A percentile compares a stretch with the other conserved stretches of the same genome.
phyloP scores from a whole-genome alignment of 2,113 vertebrate species.

The Odobenus rosmarus region DNA sequence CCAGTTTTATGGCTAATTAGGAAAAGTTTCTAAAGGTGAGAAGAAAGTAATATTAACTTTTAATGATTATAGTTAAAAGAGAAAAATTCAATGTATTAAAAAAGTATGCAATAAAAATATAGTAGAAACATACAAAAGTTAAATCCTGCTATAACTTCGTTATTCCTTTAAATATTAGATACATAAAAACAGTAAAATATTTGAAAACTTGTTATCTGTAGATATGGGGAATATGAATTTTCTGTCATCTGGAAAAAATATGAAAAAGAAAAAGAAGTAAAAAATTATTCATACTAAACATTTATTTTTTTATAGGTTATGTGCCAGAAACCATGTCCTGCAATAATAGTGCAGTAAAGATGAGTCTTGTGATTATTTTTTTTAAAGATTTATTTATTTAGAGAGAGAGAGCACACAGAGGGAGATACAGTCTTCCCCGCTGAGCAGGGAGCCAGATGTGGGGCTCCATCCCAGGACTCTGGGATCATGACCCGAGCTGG shows the following conservation, averaged over 20 bases:
- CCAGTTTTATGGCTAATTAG: constrained; percentile 46
- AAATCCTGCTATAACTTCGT: not conserved
- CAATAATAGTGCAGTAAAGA: not conserved
- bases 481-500: too few species aligned
- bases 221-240: not conserved
- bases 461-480: too few species aligned
- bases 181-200: not conserved
- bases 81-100: not conserved
- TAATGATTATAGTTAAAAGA: constrained; percentile 12
- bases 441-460: too few species aligned
- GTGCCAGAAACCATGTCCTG: not conserved
- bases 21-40: constrained; percentile 49
- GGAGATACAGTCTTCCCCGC: too few species aligned
- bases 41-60: constrained; percentile 49
- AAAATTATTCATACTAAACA: not conserved
- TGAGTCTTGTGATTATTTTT: accelerated
- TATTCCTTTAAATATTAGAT: not conserved
- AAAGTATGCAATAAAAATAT: not conserved
- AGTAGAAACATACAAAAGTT: not conserved
- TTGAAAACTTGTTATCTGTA: not conserved
- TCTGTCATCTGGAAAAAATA: not conserved
- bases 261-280: not conserved
- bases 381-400: too few species aligned
- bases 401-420: too few species aligned
- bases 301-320: not conserved